These are phyloP conservation scores for Fukomys damarensis DNA, from an alignment of 2,113 vertebrate species.

Conservation along the genomic window DNA sequence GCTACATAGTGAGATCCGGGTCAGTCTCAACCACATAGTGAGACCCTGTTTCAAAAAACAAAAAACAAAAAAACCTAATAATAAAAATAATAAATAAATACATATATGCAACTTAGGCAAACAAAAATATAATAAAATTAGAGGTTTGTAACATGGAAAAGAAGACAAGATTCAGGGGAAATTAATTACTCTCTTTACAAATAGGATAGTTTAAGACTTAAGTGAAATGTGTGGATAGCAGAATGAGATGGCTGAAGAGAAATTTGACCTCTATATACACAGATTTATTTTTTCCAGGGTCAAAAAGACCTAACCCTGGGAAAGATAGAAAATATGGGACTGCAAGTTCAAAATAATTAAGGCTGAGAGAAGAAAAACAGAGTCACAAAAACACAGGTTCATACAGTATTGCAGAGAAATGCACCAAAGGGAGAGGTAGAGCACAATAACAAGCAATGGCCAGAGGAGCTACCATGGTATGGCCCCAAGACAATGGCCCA, in stretches of 20 bases:
- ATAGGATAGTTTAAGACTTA: not conserved
- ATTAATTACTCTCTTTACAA: not conserved
- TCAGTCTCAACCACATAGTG: too few species aligned
- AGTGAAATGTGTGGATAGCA: not conserved
- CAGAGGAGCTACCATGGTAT: not conserved
- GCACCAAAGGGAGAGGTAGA: not conserved
- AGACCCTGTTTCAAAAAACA: too few species aligned
- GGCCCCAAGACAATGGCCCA: not conserved
- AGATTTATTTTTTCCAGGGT: not conserved
- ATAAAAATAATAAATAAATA: not conserved
- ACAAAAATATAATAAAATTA: slow-evolving; percentile 36
- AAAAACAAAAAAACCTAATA: not conserved
- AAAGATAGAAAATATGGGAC: not conserved
- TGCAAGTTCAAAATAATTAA: not conserved
- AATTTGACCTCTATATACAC: not conserved
- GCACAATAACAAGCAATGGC: not conserved
- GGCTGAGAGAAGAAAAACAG: not conserved
- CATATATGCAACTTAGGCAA: not conserved
- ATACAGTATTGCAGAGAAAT: slow-evolving; percentile 14
- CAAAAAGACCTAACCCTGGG: not conserved
- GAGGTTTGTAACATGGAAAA: not conserved
- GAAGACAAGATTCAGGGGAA: not conserved
- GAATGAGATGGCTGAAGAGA: not conserved
- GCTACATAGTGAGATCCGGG: too few species aligned
- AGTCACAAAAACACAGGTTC: not conserved